Conservation (phyloP, 2,888 invertebrate genomes). For the Ornithoptera alexandrae region DNA sequence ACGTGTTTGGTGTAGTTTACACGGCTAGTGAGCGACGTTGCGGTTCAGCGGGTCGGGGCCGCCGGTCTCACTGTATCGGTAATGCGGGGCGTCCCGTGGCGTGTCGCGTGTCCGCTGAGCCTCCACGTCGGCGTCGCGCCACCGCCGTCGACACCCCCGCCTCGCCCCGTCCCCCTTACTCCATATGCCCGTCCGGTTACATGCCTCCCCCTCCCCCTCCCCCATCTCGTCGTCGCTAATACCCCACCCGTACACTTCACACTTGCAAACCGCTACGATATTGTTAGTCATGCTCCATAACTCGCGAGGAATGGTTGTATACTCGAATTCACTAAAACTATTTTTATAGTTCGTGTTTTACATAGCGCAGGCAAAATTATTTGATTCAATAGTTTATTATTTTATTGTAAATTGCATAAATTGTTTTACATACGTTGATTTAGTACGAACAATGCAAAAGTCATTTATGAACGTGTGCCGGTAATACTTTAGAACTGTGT, state of each 20-base stretch:
- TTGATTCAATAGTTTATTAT: neutral
- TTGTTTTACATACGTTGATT: neutral
- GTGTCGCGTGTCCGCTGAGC: constrained; percentile 72
- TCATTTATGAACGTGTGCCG: constrained; percentile 33
- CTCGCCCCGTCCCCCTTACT: constrained; percentile 41
- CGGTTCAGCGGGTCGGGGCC: constrained; percentile 7
- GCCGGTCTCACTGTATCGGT: constrained; percentile 31
- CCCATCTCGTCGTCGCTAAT: constrained; percentile 42
- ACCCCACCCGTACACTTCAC: constrained; percentile 49
- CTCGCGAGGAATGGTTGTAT: constrained; percentile 26
- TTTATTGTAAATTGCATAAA: neutral
- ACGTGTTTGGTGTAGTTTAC: neutral
- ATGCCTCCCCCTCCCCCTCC: no score
- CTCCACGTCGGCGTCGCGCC: constrained; percentile 79
- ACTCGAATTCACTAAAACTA: constrained; percentile 21
- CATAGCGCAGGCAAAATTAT: constrained; percentile 6
- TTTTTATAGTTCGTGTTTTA: constrained; percentile 14
- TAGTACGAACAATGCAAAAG: constrained; percentile 35
- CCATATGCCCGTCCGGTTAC: constrained; percentile 40
- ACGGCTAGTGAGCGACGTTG: constrained; percentile 1
- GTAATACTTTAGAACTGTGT: constrained; percentile 32
- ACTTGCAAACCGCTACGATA: constrained; percentile 33
- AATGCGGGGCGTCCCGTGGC: constrained; percentile 59
- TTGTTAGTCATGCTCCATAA: constrained; percentile 34
- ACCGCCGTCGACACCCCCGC: constrained; percentile 39